phyloP scores from a whole-genome alignment of 2,888 invertebrate species.

The Dolomedes plantarius region DNA sequence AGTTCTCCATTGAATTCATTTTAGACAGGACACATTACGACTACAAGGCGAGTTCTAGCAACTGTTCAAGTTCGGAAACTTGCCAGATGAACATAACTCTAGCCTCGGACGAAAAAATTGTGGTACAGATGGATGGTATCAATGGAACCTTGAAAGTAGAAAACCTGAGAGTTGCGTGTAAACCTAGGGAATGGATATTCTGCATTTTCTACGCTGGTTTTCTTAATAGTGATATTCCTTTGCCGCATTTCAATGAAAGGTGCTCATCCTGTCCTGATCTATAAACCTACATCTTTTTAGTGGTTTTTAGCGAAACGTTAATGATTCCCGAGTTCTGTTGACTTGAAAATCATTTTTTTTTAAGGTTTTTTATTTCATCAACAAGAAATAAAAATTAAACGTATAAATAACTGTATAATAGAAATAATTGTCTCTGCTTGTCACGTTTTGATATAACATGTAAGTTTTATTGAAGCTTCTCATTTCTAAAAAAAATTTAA shows the following conservation, averaged over 20 bases:
- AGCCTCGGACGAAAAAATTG: conserved; percentile 83
- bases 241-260: conserved; percentile 64
- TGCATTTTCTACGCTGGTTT: conserved; percentile 42
- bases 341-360: too few relatives aligned
- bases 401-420: too few relatives aligned
- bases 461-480: too few relatives aligned
- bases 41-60: conserved; percentile 81
- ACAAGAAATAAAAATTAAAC: too few relatives aligned
- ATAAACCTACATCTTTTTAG: too few relatives aligned
- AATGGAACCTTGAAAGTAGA: conserved; percentile 34
- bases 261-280: too few relatives aligned
- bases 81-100: conserved; percentile 83
- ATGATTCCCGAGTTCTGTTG: too few relatives aligned
- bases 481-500: too few relatives aligned
- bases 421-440: too few relatives aligned
- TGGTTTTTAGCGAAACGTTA: too few relatives aligned
- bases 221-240: conserved; percentile 39
- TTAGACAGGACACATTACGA: conserved; percentile 85
- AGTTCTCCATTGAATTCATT: conserved; percentile 83
- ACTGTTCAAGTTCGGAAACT: conserved; percentile 82
- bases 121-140: conserved; percentile 75
- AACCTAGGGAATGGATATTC: conserved; percentile 52
- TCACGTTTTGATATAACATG: too few relatives aligned
- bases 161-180: conserved; percentile 29
- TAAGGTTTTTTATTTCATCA: too few relatives aligned